These are phyloP conservation scores for Apantesis nais DNA, from an alignment of 2,888 invertebrate species.

Conservation along the genomic window DNA sequence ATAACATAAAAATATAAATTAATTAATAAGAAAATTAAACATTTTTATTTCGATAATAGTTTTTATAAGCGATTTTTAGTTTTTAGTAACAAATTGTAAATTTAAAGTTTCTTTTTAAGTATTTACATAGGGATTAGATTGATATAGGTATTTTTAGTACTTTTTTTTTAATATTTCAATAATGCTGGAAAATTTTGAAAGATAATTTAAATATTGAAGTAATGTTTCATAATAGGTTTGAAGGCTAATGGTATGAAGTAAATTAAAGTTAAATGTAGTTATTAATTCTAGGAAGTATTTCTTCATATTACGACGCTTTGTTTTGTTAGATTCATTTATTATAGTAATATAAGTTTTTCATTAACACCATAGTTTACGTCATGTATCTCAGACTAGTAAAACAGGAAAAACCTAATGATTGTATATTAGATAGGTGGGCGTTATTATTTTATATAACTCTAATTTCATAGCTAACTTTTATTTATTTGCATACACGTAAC, in stretches of 20 bases:
- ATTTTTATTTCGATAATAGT: too few species aligned
- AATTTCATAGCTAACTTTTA: background rate
- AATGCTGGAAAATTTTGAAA: too few species aligned
- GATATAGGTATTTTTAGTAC: background rate
- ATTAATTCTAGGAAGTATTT: background rate
- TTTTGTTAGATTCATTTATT: background rate
- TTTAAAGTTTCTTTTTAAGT: background rate
- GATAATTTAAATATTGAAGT: background rate
- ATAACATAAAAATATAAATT: too few species aligned
- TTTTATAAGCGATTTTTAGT: too few species aligned
- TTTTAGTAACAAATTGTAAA: background rate
- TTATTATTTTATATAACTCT: background rate
- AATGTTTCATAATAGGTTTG: background rate
- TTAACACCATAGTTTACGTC: background rate
- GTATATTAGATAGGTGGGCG: background rate
- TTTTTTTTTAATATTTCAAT: background rate
- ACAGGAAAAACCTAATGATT: constrained; percentile 3
- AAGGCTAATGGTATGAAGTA: background rate
- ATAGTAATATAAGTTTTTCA: background rate
- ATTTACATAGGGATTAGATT: background rate
- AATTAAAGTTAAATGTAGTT: background rate
- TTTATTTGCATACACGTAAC: background rate
- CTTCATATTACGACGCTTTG: background rate
- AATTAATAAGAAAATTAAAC: too few species aligned
- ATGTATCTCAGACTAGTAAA: background rate